Evolutionary conservation across 2,888 invertebrate genomes (phyloP).

Genomic region (Diadromus collaris): DNA sequence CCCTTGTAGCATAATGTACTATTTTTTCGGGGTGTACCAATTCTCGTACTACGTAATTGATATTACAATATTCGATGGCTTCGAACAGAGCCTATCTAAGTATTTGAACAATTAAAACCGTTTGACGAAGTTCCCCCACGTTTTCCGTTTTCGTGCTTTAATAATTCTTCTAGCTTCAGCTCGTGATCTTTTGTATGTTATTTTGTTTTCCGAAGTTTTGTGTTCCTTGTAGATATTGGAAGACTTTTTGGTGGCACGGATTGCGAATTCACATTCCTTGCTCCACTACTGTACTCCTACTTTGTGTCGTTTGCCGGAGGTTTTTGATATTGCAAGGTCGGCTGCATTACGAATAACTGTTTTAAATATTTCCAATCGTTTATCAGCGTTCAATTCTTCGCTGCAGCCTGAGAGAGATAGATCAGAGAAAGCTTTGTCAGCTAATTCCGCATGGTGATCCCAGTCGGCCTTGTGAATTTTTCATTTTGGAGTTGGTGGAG

Average conservation of each 20-base stretch:
- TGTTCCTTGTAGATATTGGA: slow-evolving; percentile 55
- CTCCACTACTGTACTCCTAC: slow-evolving; percentile 48
- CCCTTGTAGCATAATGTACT: too few species aligned
- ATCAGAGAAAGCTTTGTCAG: neutral
- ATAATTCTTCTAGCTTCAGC: slow-evolving; percentile 51
- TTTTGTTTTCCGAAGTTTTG: slow-evolving; percentile 48
- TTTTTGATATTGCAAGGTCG: slow-evolving; percentile 20
- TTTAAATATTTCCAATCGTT: neutral
- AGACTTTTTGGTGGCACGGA: slow-evolving; percentile 51
- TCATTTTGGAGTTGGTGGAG: slow-evolving; percentile 15
- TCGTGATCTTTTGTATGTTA: slow-evolving; percentile 54
- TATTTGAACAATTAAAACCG: too few species aligned
- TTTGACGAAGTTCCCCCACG: slow-evolving; percentile 45
- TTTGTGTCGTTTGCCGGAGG: neutral
- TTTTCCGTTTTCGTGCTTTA: slow-evolving; percentile 51
- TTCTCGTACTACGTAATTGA: too few species aligned
- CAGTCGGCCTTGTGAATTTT: slow-evolving; percentile 42
- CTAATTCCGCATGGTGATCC: neutral
- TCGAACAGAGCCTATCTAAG: too few species aligned
- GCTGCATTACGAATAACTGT: slow-evolving; percentile 17
- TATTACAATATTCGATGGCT: too few species aligned
- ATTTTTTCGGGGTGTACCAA: neutral
- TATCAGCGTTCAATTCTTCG: neutral
- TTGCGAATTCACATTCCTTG: slow-evolving; percentile 51
- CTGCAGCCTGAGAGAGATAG: too few species aligned